Evolutionary conservation across 2,113 vertebrate species (phyloP).

Genomic region (Tragelaphus buxtoni): DNA sequence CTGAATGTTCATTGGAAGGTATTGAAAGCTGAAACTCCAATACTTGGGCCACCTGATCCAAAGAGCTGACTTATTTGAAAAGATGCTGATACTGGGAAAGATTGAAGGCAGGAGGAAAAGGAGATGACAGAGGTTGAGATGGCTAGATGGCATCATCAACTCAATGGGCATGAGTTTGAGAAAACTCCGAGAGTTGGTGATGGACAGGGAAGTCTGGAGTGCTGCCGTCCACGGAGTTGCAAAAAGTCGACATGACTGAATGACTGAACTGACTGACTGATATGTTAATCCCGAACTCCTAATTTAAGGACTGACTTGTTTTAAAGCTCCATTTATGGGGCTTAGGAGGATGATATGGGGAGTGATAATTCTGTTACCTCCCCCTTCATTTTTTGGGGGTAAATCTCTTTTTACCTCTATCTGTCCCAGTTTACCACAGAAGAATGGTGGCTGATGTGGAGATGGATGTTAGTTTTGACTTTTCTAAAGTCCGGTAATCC

Average conservation of each 20-base stretch:
- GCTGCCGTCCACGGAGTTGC: fast-evolving
- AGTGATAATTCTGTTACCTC: not conserved
- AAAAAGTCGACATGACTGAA: not conserved
- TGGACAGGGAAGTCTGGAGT: fast-evolving
- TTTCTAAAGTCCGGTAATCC: not conserved
- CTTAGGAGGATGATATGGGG: not conserved
- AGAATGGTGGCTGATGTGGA: not conserved
- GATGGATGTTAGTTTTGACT: not conserved
- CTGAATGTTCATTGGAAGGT: not conserved
- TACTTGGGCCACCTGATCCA: not conserved
- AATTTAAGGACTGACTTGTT: not conserved
- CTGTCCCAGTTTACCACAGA: not conserved
- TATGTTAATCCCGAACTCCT: not conserved
- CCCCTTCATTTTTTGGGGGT: fast-evolving
- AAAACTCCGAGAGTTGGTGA: fast-evolving
- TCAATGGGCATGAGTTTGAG: not conserved
- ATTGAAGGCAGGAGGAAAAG: not conserved
- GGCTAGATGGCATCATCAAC: not conserved
- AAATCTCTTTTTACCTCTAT: not conserved
- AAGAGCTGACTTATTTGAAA: not conserved
- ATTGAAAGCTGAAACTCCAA: not conserved
- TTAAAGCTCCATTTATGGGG: not conserved
- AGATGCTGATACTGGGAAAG: not conserved
- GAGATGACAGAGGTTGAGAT: not conserved
- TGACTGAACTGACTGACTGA: not conserved